A percentile compares a stretch with the other conserved stretches of the same genome.
These are phyloP conservation scores for Rhagoletis zephyria DNA, from an alignment of 1,140 invertebrate genomes.

Conservation along the genomic window DNA sequence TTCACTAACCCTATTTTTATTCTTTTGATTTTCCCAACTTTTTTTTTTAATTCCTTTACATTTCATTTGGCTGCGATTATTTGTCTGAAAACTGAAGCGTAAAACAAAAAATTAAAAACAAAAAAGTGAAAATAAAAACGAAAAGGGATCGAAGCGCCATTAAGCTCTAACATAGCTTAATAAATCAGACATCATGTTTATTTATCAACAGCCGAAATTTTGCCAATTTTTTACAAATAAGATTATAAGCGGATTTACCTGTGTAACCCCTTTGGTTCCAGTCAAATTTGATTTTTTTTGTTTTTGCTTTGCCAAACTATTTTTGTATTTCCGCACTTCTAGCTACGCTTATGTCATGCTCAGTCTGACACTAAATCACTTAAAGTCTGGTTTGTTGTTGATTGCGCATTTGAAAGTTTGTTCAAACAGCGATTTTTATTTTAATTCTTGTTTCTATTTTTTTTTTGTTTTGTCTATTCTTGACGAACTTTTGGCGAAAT, in stretches of 20 bases:
- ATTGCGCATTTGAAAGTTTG: not conserved
- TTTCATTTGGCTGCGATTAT: too few relatives aligned
- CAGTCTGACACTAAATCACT: not conserved
- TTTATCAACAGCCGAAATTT: not conserved
- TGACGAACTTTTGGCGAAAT: not conserved
- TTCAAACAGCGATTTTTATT: not conserved
- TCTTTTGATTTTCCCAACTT: too few relatives aligned
- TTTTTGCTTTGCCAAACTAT: not conserved
- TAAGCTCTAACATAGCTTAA: not conserved
- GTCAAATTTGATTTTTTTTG: not conserved
- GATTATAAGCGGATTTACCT: constrained; percentile 20
- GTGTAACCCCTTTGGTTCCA: not conserved
- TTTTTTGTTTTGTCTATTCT: not conserved
- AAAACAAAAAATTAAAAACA: too few relatives aligned
- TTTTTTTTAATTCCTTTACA: too few relatives aligned
- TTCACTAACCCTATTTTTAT: not conserved
- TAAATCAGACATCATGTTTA: not conserved
- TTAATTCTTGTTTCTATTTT: too few relatives aligned
- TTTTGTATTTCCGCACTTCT: not conserved
- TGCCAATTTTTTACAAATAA: not conserved
- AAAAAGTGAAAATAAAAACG: not conserved
- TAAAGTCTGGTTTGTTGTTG: not conserved
- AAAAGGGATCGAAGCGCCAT: not conserved
- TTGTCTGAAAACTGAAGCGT: not conserved
- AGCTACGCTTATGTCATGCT: constrained; percentile 21